A percentile compares a stretch with the other conserved stretches of the same genome.
Conservation (phyloP, 2,888 invertebrate genomes). For the Spicauda simplicius region DNA sequence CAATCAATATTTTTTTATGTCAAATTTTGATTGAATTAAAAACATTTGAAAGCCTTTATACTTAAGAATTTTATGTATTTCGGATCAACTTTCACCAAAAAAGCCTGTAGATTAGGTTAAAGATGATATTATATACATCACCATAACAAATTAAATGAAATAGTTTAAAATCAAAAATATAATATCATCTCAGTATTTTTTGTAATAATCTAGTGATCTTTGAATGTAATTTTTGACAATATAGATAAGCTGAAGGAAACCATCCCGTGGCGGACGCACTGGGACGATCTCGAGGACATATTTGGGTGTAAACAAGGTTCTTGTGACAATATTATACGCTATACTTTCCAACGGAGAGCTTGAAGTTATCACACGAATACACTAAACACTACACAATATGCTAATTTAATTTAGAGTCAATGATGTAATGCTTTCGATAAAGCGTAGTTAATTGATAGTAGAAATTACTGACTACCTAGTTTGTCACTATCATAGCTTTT, state of each 20-base stretch:
- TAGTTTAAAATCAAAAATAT: not conserved
- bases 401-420: not conserved
- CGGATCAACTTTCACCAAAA: too few species aligned
- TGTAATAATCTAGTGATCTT: conserved; percentile 5
- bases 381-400: not conserved
- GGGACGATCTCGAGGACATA: conserved; percentile 69
- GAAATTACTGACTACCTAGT: not conserved
- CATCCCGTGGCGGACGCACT: conserved; percentile 56
- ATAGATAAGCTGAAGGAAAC: conserved; percentile 41
- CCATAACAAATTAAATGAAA: not conserved
- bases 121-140: not conserved
- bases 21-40: too few species aligned
- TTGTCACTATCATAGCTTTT: not conserved
- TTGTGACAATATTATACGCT: conserved; percentile 7
- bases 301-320: conserved; percentile 59
- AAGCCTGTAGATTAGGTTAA: too few species aligned
- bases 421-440: not conserved
- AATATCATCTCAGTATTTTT: conserved; percentile 4
- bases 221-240: conserved; percentile 26
- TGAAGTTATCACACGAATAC: not conserved
- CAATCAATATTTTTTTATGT: too few species aligned
- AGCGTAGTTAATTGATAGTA: not conserved
- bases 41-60: too few species aligned
- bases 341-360: conserved; percentile 17
- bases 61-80: too few species aligned